These are phyloP conservation scores for Antechinus flavipes DNA, from an alignment of 2,113 vertebrate genomes.

Conservation along the genomic window DNA sequence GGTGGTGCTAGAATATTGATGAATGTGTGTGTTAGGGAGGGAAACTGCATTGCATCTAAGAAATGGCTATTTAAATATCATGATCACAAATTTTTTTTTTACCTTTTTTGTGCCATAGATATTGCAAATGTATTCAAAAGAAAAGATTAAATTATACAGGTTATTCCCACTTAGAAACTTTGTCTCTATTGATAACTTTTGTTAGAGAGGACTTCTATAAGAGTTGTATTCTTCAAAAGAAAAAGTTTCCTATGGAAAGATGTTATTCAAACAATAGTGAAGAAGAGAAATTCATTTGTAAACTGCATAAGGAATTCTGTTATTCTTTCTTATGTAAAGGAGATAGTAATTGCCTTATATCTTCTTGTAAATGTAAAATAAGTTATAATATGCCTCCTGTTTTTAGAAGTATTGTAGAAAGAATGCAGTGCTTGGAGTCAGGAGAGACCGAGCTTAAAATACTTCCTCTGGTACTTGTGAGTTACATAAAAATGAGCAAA, in stretches of 20 bases:
- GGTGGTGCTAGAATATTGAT: neutral
- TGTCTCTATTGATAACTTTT: neutral
- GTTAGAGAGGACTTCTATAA: neutral
- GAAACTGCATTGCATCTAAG: neutral
- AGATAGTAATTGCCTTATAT: neutral
- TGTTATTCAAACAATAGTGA: neutral
- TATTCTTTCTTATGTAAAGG: neutral
- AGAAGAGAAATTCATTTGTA: neutral
- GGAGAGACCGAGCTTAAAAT: neutral
- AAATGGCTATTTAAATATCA: neutral
- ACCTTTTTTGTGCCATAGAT: neutral
- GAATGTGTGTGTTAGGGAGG: neutral
- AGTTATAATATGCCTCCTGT: neutral
- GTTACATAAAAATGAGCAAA: neutral
- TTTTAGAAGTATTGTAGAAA: neutral
- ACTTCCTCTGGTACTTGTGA: neutral
- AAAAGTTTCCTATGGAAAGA: neutral
- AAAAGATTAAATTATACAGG: neutral
- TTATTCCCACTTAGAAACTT: neutral
- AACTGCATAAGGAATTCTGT: neutral
- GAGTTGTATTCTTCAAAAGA: neutral
- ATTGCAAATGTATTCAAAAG: neutral
- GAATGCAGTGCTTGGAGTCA: neutral
- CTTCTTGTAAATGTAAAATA: neutral
- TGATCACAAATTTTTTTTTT: neutral